phyloP scores from a whole-genome alignment of 2,113 vertebrate genomes.

The Labeo catla region DNA sequence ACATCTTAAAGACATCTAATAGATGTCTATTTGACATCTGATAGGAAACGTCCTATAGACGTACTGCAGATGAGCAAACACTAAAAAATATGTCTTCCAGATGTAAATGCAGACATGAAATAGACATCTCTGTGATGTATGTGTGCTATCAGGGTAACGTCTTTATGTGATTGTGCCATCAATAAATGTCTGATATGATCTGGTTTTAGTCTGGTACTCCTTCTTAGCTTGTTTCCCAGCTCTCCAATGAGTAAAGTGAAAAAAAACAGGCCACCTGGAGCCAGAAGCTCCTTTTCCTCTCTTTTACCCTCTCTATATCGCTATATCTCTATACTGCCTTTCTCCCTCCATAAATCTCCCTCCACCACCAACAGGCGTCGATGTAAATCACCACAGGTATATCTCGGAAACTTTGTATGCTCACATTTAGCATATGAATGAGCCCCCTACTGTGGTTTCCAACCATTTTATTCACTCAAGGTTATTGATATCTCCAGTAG shows the following conservation, averaged over 20 bases:
- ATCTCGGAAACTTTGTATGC: background rate
- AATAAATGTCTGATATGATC: background rate
- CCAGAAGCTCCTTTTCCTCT: background rate
- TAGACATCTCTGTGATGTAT: too few relatives aligned
- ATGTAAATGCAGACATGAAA: too few relatives aligned
- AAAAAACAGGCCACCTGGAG: too few relatives aligned
- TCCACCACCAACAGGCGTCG: background rate
- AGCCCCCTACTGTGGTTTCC: background rate
- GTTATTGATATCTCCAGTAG: conserved; percentile 37
- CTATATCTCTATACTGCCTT: background rate
- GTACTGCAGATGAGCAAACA: too few relatives aligned
- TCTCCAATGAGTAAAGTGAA: background rate
- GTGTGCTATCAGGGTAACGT: too few relatives aligned
- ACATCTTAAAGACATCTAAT: too few relatives aligned
- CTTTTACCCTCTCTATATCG: background rate
- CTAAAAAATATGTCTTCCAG: too few relatives aligned
- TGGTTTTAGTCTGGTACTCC: too few relatives aligned
- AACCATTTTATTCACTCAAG: background rate
- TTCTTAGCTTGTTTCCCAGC: background rate
- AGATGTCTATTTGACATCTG: too few relatives aligned
- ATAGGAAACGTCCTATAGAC: too few relatives aligned
- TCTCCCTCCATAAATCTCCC: background rate
- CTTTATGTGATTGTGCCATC: too few relatives aligned
- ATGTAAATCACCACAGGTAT: background rate
- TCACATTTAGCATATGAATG: background rate